Evolutionary conservation across 2,888 invertebrate species (phyloP).

Genomic region (Isoperla grammatica): DNA sequence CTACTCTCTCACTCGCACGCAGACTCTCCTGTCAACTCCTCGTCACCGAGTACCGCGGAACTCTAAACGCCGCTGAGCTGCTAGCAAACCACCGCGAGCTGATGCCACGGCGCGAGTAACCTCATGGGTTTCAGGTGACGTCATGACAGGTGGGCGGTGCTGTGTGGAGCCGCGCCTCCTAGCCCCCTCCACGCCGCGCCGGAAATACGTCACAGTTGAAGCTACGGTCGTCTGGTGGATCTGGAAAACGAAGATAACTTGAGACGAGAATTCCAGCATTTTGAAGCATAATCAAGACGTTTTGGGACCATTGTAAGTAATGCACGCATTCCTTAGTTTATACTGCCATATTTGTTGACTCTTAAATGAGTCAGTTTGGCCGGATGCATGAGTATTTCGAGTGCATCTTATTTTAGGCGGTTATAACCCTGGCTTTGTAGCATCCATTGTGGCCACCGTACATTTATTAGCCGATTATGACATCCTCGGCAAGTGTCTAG

Average conservation of each 20-base stretch:
- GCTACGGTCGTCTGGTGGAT: not conserved
- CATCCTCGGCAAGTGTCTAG: too few relatives aligned
- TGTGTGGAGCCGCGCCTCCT: conserved; percentile 18
- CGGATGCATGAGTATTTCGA: not conserved
- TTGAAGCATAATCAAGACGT: not conserved
- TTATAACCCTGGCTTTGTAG: not conserved
- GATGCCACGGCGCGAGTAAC: conserved; percentile 27
- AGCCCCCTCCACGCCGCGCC: conserved; percentile 15
- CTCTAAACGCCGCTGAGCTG: conserved; percentile 14
- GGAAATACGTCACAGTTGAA: conserved; percentile 8
- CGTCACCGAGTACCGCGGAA: conserved; percentile 19
- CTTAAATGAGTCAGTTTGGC: not conserved
- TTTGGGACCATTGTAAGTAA: conserved; percentile 5
- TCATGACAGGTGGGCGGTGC: conserved; percentile 28
- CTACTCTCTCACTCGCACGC: conserved; percentile 12
- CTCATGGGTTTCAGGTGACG: conserved; percentile 30
- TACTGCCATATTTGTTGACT: not conserved
- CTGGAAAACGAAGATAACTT: conserved; percentile 19
- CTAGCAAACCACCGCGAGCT: conserved; percentile 23
- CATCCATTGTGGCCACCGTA: conserved; percentile 28
- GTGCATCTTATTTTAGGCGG: not conserved
- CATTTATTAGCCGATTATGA: conserved; percentile 17
- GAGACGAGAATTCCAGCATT: conserved; percentile 2
- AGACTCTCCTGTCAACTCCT: conserved; percentile 27
- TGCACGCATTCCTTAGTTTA: too few relatives aligned